phyloP scores from a whole-genome alignment of 2,888 invertebrate species.

The Callyntrura sp. region DNA sequence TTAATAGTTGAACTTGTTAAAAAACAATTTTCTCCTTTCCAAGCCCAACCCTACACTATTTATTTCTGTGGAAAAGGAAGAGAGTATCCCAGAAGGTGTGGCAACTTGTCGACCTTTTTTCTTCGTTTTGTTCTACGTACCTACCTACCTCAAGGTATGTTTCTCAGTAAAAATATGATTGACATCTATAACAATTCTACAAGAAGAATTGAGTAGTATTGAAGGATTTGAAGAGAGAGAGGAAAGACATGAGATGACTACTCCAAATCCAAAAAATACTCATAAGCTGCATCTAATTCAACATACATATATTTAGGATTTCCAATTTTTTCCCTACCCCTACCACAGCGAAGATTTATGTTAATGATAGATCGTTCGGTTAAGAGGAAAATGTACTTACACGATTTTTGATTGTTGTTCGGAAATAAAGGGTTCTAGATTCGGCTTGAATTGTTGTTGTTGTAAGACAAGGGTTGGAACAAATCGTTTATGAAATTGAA shows the following conservation, averaged over 20 bases:
- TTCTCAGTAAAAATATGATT: slow-evolving; percentile 37
- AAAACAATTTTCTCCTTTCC: not conserved
- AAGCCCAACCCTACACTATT: not conserved
- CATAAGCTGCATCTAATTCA: too few relatives aligned
- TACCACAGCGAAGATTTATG: slow-evolving; percentile 14
- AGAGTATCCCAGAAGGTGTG: slow-evolving; percentile 72
- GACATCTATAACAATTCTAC: slow-evolving; percentile 35
- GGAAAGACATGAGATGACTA: not conserved
- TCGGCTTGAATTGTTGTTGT: not conserved
- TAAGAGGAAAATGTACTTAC: not conserved
- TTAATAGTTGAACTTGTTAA: too few relatives aligned
- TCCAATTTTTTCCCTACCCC: not conserved
- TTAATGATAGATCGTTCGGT: not conserved
- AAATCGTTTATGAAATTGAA: too few relatives aligned
- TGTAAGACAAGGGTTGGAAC: slow-evolving; percentile 35
- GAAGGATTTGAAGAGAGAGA: not conserved
- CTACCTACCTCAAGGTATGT: not conserved
- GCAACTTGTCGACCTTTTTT: slow-evolving; percentile 66
- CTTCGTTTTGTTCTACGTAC: not conserved
- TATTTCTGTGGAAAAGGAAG: slow-evolving; percentile 1
- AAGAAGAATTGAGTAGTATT: not conserved
- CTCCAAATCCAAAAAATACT: too few relatives aligned
- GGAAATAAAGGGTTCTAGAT: slow-evolving; percentile 4
- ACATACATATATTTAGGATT: too few relatives aligned
- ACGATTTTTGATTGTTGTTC: not conserved